Conservation (phyloP, 2,888 invertebrate species). For the Sesia bembeciformis region DNA sequence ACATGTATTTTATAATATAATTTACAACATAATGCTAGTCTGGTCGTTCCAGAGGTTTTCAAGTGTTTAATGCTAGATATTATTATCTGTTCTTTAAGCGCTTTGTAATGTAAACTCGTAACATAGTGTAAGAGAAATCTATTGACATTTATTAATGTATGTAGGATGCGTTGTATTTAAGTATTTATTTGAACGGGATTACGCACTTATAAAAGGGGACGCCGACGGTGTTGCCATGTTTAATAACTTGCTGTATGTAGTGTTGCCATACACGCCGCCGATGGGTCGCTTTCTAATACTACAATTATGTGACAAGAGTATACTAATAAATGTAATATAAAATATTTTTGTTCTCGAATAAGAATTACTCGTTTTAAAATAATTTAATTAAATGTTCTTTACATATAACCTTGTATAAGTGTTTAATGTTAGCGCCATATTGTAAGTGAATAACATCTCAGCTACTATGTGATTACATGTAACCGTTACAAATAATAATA, state of each 20-base stretch:
- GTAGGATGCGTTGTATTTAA: slow-evolving; percentile 45
- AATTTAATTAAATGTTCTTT: slow-evolving; percentile 61
- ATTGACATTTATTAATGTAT: slow-evolving; percentile 58
- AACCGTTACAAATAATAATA: no score
- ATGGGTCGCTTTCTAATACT: slow-evolving; percentile 52
- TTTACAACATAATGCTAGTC: slow-evolving; percentile 10
- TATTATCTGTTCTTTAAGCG: slow-evolving; percentile 32
- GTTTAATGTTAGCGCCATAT: slow-evolving; percentile 5
- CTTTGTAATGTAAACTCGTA: slow-evolving; percentile 49
- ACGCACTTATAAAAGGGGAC: slow-evolving; percentile 33
- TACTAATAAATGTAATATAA: slow-evolving; percentile 58
- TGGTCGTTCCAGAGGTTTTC: slow-evolving; percentile 32
- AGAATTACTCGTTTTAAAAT: slow-evolving; percentile 51
- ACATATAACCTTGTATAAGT: slow-evolving; percentile 56
- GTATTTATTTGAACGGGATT: slow-evolving; percentile 62
- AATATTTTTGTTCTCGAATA: slow-evolving; percentile 67
- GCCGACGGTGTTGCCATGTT: slow-evolving; percentile 32
- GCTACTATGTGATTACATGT: no score
- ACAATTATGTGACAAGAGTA: slow-evolving; percentile 52
- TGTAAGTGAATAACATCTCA: slow-evolving; percentile 47
- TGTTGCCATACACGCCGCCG: slow-evolving; percentile 47
- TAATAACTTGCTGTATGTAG: slow-evolving; percentile 18
- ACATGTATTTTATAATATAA: slow-evolving; percentile 20
- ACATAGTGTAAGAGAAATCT: slow-evolving; percentile 57
- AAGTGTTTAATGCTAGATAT: slow-evolving; percentile 27